Evolutionary conservation across 2,113 vertebrate genomes (phyloP).

Genomic region (Noturus placidus): DNA sequence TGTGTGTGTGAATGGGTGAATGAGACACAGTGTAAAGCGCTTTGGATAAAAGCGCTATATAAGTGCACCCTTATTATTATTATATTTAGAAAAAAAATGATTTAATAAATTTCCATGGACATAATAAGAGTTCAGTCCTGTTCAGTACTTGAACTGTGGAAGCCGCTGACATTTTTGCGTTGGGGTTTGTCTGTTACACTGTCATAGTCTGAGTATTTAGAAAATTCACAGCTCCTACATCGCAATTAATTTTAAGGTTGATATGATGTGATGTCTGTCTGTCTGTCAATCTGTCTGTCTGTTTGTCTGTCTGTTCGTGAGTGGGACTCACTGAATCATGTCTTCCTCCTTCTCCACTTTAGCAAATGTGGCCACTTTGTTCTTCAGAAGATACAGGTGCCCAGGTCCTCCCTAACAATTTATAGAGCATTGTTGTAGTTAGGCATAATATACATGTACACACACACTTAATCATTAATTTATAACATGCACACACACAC

Average conservation of each 20-base stretch:
- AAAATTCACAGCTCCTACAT: not conserved
- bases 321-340: constrained; percentile 88
- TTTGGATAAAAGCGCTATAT: too few species aligned
- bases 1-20: too few species aligned
- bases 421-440: constrained; percentile 28
- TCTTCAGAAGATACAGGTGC: constrained; percentile 93
- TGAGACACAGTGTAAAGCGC: too few species aligned
- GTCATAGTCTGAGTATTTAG: not conserved
- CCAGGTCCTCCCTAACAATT: constrained; percentile 87
- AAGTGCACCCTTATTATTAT: too few species aligned
- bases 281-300: not conserved
- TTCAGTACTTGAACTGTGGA: not conserved
- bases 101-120: not conserved
- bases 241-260: not conserved
- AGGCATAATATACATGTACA: not conserved
- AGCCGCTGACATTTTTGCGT: not conserved
- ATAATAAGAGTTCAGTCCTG: not conserved
- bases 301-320: not conserved
- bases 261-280: not conserved
- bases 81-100: too few species aligned
- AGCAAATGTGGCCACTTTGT: constrained; percentile 96
- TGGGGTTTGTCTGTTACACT: not conserved
- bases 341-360: constrained; percentile 98
- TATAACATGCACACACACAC: not conserved
- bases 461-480: not conserved